phyloP scores from a whole-genome alignment of 2,888 invertebrate genomes.

The Drosophila setosimentum region DNA sequence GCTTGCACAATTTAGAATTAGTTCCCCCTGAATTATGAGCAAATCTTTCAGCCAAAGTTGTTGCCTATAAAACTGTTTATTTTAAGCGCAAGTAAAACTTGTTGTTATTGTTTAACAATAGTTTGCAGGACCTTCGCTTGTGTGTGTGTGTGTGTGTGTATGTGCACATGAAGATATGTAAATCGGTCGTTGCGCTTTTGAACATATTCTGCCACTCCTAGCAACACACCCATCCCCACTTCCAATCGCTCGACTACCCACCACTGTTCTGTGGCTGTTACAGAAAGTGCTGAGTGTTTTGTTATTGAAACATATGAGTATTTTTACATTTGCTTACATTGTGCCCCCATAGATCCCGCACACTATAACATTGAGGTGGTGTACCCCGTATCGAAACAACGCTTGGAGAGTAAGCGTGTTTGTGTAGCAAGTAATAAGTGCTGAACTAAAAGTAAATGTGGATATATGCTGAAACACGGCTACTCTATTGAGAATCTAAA shows the following conservation, averaged over 20 bases:
- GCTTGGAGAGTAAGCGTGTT: neutral
- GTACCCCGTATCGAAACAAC: slow-evolving; percentile 13
- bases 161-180: slow-evolving; percentile 56
- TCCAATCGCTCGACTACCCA: neutral
- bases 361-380: slow-evolving; percentile 28
- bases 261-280: slow-evolving; percentile 1
- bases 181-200: slow-evolving; percentile 75
- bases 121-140: slow-evolving; percentile 22
- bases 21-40: slow-evolving; percentile 61
- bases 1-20: slow-evolving; percentile 56
- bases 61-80: slow-evolving; percentile 33
- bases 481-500: neutral
- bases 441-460: neutral
- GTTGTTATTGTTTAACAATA: slow-evolving; percentile 34
- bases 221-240: neutral
- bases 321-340: slow-evolving; percentile 57
- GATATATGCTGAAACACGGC: neutral
- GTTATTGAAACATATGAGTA: slow-evolving; percentile 78
- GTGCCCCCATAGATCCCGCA: slow-evolving; percentile 6
- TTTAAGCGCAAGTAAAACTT: slow-evolving; percentile 51
- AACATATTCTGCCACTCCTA: slow-evolving; percentile 31
- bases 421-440: neutral
- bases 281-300: slow-evolving; percentile 76
- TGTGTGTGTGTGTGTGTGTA: slow-evolving; percentile 11
- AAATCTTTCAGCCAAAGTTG: slow-evolving; percentile 61